A percentile compares a stretch with the other conserved stretches of the same genome.
Conservation (phyloP, 1,140 invertebrate species). For the Polypedilum pembai region DNA sequence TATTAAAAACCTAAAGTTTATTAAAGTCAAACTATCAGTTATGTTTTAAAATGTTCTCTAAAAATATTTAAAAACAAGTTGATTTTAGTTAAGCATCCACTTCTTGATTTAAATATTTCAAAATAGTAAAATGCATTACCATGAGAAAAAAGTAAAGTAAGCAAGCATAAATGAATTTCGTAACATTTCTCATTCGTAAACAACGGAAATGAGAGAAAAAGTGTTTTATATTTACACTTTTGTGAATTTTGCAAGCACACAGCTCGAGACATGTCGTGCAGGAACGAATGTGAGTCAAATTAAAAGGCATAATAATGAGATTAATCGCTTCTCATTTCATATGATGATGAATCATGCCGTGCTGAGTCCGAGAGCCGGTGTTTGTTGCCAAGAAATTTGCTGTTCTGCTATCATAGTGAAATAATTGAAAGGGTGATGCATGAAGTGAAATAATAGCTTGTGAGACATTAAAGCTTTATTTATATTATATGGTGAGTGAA, state of each 20-base stretch:
- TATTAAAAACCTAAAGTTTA: too few species aligned
- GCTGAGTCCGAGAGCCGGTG: background rate
- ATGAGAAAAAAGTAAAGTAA: too few species aligned
- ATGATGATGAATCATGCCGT: background rate
- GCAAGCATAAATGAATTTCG: background rate
- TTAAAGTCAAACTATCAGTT: too few species aligned
- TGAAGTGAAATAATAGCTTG: background rate
- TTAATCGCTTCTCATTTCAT: background rate
- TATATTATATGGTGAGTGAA: background rate
- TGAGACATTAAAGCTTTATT: background rate
- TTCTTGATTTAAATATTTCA: too few species aligned
- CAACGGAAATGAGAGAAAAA: background rate
- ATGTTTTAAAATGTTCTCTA: too few species aligned
- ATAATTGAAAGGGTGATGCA: slow-evolving; percentile 11
- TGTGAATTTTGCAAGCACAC: too few species aligned
- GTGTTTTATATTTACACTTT: too few species aligned
- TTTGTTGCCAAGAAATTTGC: background rate
- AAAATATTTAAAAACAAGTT: too few species aligned
- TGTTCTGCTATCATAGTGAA: background rate
- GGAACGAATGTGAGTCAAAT: background rate
- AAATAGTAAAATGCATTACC: too few species aligned
- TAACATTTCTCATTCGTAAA: background rate
- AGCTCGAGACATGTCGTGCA: too few species aligned
- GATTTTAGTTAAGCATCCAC: too few species aligned
- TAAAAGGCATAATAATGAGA: slow-evolving; percentile 13